Base-by-base conservation (phyloP, 2,113 vertebrate genomes). In the Glaucidium brasilianum region DNA sequence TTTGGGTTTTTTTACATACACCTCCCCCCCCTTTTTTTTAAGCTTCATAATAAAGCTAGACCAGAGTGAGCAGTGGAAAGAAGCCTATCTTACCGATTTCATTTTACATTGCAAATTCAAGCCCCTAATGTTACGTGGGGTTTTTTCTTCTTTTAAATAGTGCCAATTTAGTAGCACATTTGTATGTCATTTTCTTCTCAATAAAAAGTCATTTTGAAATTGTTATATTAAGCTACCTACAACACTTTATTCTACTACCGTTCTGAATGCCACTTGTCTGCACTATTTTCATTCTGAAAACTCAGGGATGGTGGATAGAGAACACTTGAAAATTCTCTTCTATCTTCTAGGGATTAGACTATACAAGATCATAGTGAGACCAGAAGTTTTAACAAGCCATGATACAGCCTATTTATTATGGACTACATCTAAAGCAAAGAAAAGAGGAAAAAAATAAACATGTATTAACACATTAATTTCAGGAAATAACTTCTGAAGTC, bases 1-100 rank as follows among this genome's bases (percentile, higher is more conserved):
- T 43, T 43, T 43, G 41, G 41, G 41, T 17, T 45, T 45, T 45
- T 58, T 50, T 43, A 55, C 4, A 64, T 13, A 20, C 17, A 15
- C 2, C 17, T 4, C 4, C 15, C 1, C 0, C 3, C 7, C 3
- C 25, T 37, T 64, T 59, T 29, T 72, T 59, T 41, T 9, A 49
- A 73, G 19, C 32, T 69, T 74, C 63, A 21, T 19, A 23, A 34
- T n/a, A 60, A 50, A 91, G 50, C 32, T 58, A 45, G 16, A 74
- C 10, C 5, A 17, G 6, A 19, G 20, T 58, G 12, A 81, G 10
- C 34, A 71, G 13, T 3, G 6, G 15, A 68, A 78, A 91, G 25
- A 34, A 78, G 29, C 3, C 2, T 26, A 10, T 30, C 7, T 88
- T 63, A 16, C 15, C 20, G 9, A 92, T 37, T 34, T 76, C 17